Conservation (phyloP, 2,113 vertebrate genomes). For the Blennius ocellaris region DNA sequence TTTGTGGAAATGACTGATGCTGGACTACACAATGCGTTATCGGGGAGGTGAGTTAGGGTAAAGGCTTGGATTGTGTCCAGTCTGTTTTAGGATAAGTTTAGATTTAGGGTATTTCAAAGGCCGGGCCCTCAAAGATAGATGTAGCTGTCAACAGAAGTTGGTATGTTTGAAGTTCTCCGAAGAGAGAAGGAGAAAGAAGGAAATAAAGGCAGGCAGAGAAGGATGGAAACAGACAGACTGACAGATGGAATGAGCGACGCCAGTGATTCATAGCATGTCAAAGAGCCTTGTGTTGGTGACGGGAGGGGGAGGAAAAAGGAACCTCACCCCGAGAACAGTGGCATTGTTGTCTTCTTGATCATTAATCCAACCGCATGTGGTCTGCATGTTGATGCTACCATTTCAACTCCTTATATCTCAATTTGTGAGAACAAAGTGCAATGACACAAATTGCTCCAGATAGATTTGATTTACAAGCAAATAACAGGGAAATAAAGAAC, state of each 20-base stretch:
- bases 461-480: slow-evolving; percentile 14
- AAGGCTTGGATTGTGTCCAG: slow-evolving; percentile 1
- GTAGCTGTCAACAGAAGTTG: slow-evolving; percentile 19
- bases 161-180: slow-evolving; percentile 45
- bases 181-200: slow-evolving; percentile 14
- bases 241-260: slow-evolving; percentile 62
- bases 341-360: slow-evolving; percentile 71
- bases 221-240: slow-evolving; percentile 43
- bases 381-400: slow-evolving; percentile 55
- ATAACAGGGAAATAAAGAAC: slow-evolving; percentile 5
- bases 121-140: slow-evolving; percentile 20
- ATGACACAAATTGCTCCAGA: slow-evolving; percentile 15
- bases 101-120: neutral
- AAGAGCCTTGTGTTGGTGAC: slow-evolving; percentile 52
- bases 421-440: slow-evolving; percentile 37
- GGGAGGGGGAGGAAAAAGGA: slow-evolving; percentile 16
- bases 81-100: neutral
- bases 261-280: slow-evolving; percentile 58
- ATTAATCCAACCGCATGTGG: slow-evolving; percentile 65
- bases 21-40: no score
- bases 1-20: slow-evolving; percentile 16
- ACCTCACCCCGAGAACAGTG: slow-evolving; percentile 51
- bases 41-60: neutral
- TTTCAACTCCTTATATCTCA: slow-evolving; percentile 57
- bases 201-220: neutral